phyloP scores from a whole-genome alignment of 1,140 invertebrate species.

The Galleria mellonella region DNA sequence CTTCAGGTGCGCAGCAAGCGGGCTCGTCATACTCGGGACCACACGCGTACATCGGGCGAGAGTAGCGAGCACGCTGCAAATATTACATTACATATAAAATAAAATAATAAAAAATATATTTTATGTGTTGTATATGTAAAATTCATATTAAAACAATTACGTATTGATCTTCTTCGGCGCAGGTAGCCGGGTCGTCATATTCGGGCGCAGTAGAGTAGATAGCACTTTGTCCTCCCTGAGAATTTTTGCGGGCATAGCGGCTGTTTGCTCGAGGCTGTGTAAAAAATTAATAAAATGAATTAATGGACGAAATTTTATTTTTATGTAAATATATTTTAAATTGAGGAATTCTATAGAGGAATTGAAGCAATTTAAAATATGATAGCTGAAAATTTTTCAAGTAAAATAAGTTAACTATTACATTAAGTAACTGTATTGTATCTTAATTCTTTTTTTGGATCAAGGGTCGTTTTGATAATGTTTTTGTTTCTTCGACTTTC shows the following conservation, averaged over 20 bases:
- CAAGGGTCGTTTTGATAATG: too few species aligned
- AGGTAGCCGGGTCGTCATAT: constrained; percentile 93
- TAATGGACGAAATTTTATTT: too few species aligned
- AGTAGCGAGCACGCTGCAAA: constrained; percentile 72
- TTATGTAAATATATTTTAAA: too few species aligned
- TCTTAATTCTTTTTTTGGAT: too few species aligned
- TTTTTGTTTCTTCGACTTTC: too few species aligned
- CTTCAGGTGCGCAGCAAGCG: constrained; percentile 92
- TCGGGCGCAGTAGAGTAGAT: constrained; percentile 85
- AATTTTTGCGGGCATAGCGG: constrained; percentile 80
- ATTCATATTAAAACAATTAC: constrained; percentile 39
- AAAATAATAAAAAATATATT: too few species aligned
- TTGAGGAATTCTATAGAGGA: too few species aligned
- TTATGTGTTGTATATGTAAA: too few species aligned
- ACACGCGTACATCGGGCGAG: constrained; percentile 74
- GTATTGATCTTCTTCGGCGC: constrained; percentile 91
- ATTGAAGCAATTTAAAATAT: too few species aligned
- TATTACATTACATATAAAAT: constrained; percentile 1
- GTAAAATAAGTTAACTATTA: too few species aligned
- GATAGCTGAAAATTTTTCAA: too few species aligned
- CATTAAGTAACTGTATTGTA: too few species aligned
- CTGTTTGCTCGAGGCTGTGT: constrained; percentile 83
- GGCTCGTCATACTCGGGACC: constrained; percentile 92
- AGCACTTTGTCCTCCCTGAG: constrained; percentile 79
- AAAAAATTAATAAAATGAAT: not conserved